Evolutionary conservation across 2,888 invertebrate genomes (phyloP), one percentile per base, ranked within the genome.

Genomic region (Pelosia muscerda): DNA sequence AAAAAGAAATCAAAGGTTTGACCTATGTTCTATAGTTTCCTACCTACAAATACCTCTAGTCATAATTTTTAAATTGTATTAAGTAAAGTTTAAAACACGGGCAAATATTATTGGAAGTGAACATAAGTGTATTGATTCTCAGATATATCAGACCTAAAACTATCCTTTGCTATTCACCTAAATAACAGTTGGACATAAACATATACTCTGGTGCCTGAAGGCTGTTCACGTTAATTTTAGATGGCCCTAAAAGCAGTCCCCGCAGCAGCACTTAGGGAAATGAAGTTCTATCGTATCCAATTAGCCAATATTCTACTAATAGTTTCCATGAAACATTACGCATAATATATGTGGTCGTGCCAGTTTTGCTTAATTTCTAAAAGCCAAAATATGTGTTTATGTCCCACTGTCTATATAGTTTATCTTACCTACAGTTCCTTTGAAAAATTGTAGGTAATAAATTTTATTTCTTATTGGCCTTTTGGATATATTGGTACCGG

Each of bases 161-260:
- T 19, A 1, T 6, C 23, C 11, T 23, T 13, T 1, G 11, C 23
- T 55, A 55, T 55, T 25, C 15, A 25, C 25, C 15, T 55, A 55
- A 54, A 23, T 10, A 23, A 4, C 6, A 25, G 55, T 55, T 25
- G 25, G 2, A 55, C 25, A 26, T 55, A 26, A 23, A 55, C 15
- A 26, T 49, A 49, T n/a, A 49, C n/a, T 49, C 49, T n/a, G 71
- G 66, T 63, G 62, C 72, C 66, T 69, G 75, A 66, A 74, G 71
- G 66, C 66, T 68, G 66, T 69, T 71, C 68, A 66, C 69, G 72
- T 86, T 82, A 81, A 84, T 83, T 84, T 85, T 84, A 79, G 71
- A 85, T 84, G 77, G 72, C 79, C 77, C 83, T 85, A 81, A 86
- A 83, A 85, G 85, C 85, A 73, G 71, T 73, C 57, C 69, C 81